Evolutionary conservation across 2,888 invertebrate species (phyloP).

Genomic region (Rhopalosiphum nymphaeae): DNA sequence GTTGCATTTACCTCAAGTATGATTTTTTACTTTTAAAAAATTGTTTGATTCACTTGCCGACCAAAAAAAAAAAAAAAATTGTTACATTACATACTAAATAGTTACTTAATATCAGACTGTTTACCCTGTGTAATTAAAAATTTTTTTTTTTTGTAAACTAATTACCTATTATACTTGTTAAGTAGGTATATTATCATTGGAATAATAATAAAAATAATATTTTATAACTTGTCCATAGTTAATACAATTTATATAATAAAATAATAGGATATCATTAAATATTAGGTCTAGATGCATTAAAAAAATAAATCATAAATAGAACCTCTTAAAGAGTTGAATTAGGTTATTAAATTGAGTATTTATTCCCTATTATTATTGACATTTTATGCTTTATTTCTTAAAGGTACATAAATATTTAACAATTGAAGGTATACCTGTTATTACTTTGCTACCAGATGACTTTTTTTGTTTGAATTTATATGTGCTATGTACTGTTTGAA

Average conservation of each 20-base stretch:
- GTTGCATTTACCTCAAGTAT: not conserved
- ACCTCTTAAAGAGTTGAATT: no score
- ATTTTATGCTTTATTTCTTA: not conserved
- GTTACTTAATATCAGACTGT: not conserved
- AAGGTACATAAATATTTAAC: not conserved
- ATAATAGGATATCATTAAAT: no score
- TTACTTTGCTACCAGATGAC: not conserved
- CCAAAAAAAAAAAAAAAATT: not conserved
- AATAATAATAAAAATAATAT: no score
- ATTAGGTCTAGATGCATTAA: no score
- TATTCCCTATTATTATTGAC: no score
- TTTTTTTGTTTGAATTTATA: no score
- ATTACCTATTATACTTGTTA: not conserved
- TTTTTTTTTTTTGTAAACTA: not conserved
- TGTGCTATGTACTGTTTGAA: no score
- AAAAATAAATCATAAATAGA: no score
- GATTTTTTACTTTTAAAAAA: not conserved
- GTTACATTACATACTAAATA: not conserved
- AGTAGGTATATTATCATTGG: not conserved
- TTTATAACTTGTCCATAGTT: no score
- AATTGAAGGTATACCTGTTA: not conserved
- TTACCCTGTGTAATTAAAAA: not conserved
- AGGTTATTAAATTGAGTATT: no score
- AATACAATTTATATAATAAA: no score
- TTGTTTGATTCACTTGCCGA: not conserved